Conservation (phyloP, 2,888 invertebrate species). For the Frankliniella fusca region DNA sequence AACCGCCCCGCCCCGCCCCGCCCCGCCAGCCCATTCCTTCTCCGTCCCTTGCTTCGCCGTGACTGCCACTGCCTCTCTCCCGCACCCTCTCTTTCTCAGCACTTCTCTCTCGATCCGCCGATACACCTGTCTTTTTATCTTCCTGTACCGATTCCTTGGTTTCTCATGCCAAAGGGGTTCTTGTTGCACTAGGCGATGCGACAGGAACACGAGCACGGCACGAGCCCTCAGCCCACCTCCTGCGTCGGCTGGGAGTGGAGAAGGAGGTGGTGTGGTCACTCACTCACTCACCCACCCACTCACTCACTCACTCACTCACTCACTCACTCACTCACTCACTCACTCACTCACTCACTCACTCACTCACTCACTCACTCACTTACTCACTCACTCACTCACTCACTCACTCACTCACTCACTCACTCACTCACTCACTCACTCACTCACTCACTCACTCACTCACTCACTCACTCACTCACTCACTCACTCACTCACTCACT, state of each 20-base stretch:
- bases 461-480: neutral
- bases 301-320: neutral
- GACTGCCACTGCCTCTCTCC: neutral
- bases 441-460: neutral
- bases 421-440: neutral
- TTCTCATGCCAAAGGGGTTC: no score
- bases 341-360: conserved; percentile 32
- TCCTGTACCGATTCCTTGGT: no score
- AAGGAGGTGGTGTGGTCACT: neutral
- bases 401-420: conserved; percentile 28
- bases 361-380: conserved; percentile 29
- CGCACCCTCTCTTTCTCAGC: neutral
- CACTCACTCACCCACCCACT: neutral
- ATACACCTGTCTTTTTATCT: neutral
- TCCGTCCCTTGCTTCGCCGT: neutral
- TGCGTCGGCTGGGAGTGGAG: neutral
- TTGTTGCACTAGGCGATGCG: no score
- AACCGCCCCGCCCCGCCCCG: neutral
- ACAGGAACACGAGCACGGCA: no score
- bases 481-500: conserved; percentile 31
- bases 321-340: neutral
- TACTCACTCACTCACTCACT: conserved; percentile 29
- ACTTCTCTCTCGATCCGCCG: neutral
- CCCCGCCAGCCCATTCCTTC: neutral
- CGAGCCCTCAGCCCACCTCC: no score